These are phyloP conservation scores for Protodeltote pygarga DNA, from an alignment of 2,888 invertebrate genomes.

Conservation along the genomic window DNA sequence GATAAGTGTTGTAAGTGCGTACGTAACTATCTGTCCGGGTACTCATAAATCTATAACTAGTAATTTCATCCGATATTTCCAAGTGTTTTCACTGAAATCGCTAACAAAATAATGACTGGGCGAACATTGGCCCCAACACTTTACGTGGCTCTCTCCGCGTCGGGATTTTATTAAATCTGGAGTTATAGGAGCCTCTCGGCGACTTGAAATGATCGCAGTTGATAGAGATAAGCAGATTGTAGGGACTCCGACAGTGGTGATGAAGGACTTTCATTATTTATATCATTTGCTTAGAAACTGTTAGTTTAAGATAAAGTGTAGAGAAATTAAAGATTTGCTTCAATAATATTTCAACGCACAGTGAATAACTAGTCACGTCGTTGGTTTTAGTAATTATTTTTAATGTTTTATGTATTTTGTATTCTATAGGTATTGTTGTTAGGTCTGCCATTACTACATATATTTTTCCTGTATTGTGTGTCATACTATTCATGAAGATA, in stretches of 20 bases:
- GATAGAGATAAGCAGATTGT: conserved; percentile 59
- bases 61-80: conserved; percentile 75
- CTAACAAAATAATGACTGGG: conserved; percentile 78
- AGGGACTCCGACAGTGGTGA: conserved; percentile 55
- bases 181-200: conserved; percentile 73
- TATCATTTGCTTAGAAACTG: conserved; percentile 40
- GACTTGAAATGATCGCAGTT: conserved; percentile 66
- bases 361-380: conserved; percentile 5
- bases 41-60: conserved; percentile 68
- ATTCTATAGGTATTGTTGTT: background rate
- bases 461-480: too few species aligned
- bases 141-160: conserved; percentile 73
- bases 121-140: conserved; percentile 69
- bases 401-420: too few species aligned
- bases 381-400: too few species aligned
- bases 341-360: conserved; percentile 2
- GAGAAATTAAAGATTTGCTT: conserved; percentile 15
- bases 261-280: conserved; percentile 38
- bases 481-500: too few species aligned
- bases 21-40: conserved; percentile 59
- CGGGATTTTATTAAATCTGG: conserved; percentile 77
- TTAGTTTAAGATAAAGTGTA: conserved; percentile 30
- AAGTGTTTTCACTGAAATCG: conserved; percentile 78
- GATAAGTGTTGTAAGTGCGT: conserved; percentile 56
- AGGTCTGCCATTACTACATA: background rate